Evolutionary conservation across 2,113 vertebrate genomes (phyloP).

Genomic region (Atractosteus spatula): DNA sequence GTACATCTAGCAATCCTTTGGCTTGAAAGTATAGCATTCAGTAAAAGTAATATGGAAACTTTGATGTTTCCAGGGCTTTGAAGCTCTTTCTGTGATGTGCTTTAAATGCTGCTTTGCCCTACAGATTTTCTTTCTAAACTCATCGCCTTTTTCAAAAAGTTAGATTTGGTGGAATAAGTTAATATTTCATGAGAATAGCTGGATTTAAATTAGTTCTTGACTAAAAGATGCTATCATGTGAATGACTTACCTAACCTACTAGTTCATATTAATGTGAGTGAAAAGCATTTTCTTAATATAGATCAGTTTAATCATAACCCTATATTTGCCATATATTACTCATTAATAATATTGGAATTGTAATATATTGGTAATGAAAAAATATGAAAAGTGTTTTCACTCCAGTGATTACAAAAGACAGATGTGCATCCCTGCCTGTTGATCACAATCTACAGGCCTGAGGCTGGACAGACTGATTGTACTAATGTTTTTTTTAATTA

Average conservation of each 20-base stretch:
- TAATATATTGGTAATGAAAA: no score
- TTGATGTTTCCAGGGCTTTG: constrained; percentile 60
- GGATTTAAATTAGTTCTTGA: constrained; percentile 17
- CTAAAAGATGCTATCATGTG: constrained; percentile 6
- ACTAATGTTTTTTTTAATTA: no score
- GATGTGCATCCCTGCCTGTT: no score
- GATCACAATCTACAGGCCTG: no score
- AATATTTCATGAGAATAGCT: constrained; percentile 25
- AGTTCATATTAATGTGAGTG: constrained; percentile 7
- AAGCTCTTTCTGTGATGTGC: constrained; percentile 53
- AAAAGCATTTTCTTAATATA: constrained; percentile 4
- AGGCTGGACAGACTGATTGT: no score
- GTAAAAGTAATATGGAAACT: constrained; percentile 32
- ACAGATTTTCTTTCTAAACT: constrained; percentile 30
- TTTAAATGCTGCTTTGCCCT: constrained; percentile 51
- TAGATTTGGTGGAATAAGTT: constrained; percentile 12
- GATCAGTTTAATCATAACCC: no score
- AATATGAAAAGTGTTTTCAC: no score
- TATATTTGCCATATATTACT: no score
- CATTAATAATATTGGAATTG: no score
- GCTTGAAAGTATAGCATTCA: constrained; percentile 8
- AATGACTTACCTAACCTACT: neutral
- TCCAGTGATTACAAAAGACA: no score
- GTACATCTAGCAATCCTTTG: neutral
- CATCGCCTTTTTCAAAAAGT: neutral